A percentile compares a stretch with the other conserved stretches of the same genome.
phyloP scores from a whole-genome alignment of 2,113 vertebrate species.

The Melanocharis versteri region DNA sequence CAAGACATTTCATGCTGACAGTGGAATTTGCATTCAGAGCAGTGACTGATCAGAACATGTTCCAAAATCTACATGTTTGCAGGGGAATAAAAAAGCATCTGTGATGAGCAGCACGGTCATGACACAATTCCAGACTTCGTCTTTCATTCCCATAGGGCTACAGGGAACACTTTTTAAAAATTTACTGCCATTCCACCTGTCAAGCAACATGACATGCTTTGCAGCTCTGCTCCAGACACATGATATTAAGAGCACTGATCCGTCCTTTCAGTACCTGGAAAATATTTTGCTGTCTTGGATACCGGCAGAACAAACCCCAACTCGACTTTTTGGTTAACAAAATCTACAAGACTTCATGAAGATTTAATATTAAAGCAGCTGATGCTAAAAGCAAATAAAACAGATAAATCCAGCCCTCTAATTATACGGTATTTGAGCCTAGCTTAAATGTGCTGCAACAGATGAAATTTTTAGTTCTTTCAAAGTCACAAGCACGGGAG shows the following conservation, averaged over 20 bases:
- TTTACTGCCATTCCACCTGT: slow-evolving; percentile 28
- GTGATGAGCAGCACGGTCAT: neutral
- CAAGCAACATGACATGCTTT: neutral
- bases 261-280: slow-evolving; percentile 10
- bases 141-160: slow-evolving; percentile 33
- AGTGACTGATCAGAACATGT: neutral
- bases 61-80: neutral
- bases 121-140: neutral
- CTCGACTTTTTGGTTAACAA: neutral
- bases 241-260: neutral
- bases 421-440: accelerated
- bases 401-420: neutral
- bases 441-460: neutral
- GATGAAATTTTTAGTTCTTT: neutral
- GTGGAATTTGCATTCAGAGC: neutral
- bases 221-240: slow-evolving; percentile 15
- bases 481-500: neutral
- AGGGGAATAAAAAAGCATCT: neutral
- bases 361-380: neutral
- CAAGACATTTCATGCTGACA: neutral
- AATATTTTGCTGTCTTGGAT: slow-evolving; percentile 17
- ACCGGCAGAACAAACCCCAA: neutral
- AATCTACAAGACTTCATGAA: neutral
- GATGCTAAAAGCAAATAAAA: neutral
- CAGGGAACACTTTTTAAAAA: neutral